A percentile compares a stretch with the other conserved stretches of the same genome.
Conservation (phyloP, 2,888 invertebrate species). For the Apocheima hispidaria region DNA sequence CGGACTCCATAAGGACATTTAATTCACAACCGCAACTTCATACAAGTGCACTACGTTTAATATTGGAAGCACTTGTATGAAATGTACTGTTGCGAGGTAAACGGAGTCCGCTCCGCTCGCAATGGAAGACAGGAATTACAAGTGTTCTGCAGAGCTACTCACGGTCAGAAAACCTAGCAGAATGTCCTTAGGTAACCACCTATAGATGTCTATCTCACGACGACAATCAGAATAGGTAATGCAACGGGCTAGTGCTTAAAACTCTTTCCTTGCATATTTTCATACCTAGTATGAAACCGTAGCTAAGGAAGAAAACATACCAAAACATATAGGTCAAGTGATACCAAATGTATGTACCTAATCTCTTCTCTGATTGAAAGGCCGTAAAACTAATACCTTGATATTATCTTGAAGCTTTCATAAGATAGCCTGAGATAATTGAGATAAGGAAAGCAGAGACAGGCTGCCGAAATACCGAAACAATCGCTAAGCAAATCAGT, state of each 20-base stretch:
- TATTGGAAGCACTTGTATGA: too few relatives aligned
- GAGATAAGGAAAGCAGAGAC: constrained; percentile 32
- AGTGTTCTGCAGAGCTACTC: not conserved
- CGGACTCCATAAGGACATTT: too few relatives aligned
- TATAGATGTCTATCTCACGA: not conserved
- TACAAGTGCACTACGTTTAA: too few relatives aligned
- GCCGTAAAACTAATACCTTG: constrained; percentile 11
- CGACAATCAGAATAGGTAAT: not conserved
- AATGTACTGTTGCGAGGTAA: too few relatives aligned
- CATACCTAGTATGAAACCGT: not conserved
- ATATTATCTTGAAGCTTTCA: constrained; percentile 7
- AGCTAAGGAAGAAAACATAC: constrained; percentile 3
- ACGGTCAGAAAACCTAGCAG: not conserved
- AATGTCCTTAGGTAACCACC: not conserved
- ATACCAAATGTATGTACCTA: constrained; percentile 1
- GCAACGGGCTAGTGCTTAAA: not conserved
- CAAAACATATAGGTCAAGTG: constrained; percentile 15
- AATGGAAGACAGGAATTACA: too few relatives aligned
- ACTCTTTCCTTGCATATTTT: not conserved
- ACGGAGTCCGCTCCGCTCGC: too few relatives aligned
- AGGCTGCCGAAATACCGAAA: constrained; percentile 41
- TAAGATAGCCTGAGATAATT: constrained; percentile 21
- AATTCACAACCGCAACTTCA: too few relatives aligned
- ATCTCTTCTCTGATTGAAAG: constrained; percentile 1
- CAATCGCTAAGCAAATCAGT: constrained; percentile 62